Conservation (phyloP, 2,113 vertebrate genomes). For the Pseudonaja textilis region DNA sequence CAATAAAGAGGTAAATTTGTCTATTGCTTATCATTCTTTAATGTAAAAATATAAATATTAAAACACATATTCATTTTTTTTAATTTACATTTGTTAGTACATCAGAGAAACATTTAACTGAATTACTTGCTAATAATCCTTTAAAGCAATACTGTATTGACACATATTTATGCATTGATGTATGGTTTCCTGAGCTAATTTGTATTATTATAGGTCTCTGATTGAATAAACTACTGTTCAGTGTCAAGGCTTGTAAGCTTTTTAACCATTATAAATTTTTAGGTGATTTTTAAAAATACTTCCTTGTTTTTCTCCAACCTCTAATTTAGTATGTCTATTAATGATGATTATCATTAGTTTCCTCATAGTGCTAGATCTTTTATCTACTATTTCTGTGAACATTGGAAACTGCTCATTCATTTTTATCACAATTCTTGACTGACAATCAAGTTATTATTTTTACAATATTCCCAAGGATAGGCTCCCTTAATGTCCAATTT, state of each 20-base stretch:
- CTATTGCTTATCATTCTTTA: not conserved
- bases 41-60: not conserved
- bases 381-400: not conserved
- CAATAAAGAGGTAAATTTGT: not conserved
- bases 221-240: slow-evolving; percentile 8
- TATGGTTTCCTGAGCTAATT: slow-evolving; percentile 34
- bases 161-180: not conserved
- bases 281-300: not conserved
- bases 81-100: not conserved
- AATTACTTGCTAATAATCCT: slow-evolving; percentile 11
- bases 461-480: slow-evolving; percentile 20
- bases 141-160: slow-evolving; percentile 2
- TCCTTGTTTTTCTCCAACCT: slow-evolving; percentile 22
- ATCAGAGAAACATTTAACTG: not conserved
- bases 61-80: not conserved
- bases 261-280: slow-evolving; percentile 10
- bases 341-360: not conserved
- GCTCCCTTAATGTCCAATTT: slow-evolving; percentile 16
- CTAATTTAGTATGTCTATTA: not conserved
- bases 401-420: slow-evolving; percentile 36
- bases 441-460: slow-evolving; percentile 42
- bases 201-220: slow-evolving; percentile 15
- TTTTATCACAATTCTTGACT: slow-evolving; percentile 34
- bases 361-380: not conserved
- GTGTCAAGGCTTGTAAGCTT: slow-evolving; percentile 14